Base-by-base conservation (phyloP, 1,140 invertebrate genomes). In the Lucilia cuprina region DNA sequence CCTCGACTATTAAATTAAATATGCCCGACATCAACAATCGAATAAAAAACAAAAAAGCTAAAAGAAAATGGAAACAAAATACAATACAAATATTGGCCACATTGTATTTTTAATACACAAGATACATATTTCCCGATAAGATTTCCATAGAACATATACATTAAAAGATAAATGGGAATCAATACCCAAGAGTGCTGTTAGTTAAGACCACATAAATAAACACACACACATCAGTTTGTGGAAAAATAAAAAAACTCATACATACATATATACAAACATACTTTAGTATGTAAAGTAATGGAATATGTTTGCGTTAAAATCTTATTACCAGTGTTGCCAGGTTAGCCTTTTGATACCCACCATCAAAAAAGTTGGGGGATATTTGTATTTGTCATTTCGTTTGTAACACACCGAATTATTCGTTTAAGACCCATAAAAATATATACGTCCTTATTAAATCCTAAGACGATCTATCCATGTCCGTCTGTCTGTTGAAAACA, bases 131-230 rank as follows among this genome's bases (percentile, higher is more conserved):
- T 70, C 21, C n/a, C 65, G 65, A 70, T 70, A 70, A 70, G 65
- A 70, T 70, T 70, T 70, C 19, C 55, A 21, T 70, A 70, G 19
- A 70, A 25, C 65, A 70, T n/a, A 70, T 70, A 70, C 19, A 21
- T 25, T 70, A 70, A 21, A 19, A 70, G 4, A 70, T 70, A 70
- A 25, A 21, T 21, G 65, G n/a, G 65, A 25, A 70, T 25, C 65
- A 70, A 70, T 70, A 70, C 65, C n/a, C 65, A 70, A 70, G 65
- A 70, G 65, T 70, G 65, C 21, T 70, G 65, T 70, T 70, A 70
- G n/a, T 21, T 70, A 70, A 21, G 55, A 60, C 14, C n/a, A 60
- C 55, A 60, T 41, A 30, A 30, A 30, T 3, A 65, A 19, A 19
- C 65, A 70, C 50, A 55, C 13, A 41, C 41, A 41, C 41, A 41